These are phyloP conservation scores for Myiothlypis coronata DNA, from an alignment of 2,797 vertebrate species.

Conservation along the genomic window DNA sequence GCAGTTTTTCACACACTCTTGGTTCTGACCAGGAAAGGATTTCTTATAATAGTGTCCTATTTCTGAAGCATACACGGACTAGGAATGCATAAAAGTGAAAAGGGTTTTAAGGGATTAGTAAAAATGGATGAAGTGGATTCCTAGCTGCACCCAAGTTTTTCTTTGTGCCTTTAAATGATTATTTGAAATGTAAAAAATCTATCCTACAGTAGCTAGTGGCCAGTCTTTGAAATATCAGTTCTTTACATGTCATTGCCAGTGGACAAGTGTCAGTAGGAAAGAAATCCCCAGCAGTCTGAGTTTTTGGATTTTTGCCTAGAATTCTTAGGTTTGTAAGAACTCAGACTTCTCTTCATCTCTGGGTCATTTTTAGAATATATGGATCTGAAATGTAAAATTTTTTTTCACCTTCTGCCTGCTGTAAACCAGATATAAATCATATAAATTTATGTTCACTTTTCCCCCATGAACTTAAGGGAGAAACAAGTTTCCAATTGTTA, in stretches of 20 bases:
- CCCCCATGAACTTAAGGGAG: neutral
- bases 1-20: slow-evolving; percentile 2
- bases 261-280: neutral
- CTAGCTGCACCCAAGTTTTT: neutral
- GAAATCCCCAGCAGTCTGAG: neutral
- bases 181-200: neutral
- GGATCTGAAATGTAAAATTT: neutral
- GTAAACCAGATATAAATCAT: neutral
- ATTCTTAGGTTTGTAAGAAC: neutral
- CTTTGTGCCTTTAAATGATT: neutral
- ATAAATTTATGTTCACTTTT: neutral
- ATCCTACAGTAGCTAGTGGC: neutral
- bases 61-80: neutral
- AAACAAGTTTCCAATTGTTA: neutral
- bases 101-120: neutral
- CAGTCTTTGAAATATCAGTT: neutral
- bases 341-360: neutral
- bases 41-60: slow-evolving; percentile 22
- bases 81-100: neutral
- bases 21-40: neutral
- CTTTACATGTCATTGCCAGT: neutral
- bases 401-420: neutral
- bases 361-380: neutral
- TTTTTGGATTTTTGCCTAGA: neutral
- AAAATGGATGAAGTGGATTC: neutral